Evolutionary conservation across 2,797 vertebrate genomes (phyloP).

Genomic region (Linurgus olivaceus): DNA sequence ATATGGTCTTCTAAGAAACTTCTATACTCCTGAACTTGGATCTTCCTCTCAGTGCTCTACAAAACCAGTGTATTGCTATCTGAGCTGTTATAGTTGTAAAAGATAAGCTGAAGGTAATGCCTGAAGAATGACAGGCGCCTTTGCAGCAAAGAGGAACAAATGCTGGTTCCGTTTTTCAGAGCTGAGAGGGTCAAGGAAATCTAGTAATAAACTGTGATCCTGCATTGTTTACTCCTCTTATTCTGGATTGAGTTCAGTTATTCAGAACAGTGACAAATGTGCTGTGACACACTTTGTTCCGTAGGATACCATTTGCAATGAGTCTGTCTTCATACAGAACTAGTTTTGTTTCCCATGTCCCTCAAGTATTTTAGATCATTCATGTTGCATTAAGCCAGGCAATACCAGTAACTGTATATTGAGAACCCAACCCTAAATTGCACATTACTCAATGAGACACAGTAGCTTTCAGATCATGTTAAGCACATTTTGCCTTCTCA

Average conservation of each 20-base stretch:
- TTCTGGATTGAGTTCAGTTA: not conserved
- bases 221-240: not conserved
- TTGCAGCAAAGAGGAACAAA: not conserved
- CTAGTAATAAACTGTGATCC: not conserved
- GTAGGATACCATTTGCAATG: not conserved
- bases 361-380: not conserved
- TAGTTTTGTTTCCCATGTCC: not conserved
- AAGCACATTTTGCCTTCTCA: not conserved
- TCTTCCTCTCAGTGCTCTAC: not conserved
- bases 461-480: not conserved
- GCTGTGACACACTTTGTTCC: not conserved
- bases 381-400: not conserved
- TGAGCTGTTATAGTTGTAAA: not conserved
- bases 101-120: not conserved
- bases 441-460: not conserved
- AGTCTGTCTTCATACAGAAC: not conserved
- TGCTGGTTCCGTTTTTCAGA: not conserved
- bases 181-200: not conserved
- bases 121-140: not conserved
- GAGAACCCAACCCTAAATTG: not conserved
- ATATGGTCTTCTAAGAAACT: not conserved
- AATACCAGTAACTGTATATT: not conserved
- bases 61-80: not conserved
- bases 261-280: not conserved
- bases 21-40: not conserved